phyloP scores from a whole-genome alignment of 1,140 invertebrate species.

The Zaprionus davidi region DNA sequence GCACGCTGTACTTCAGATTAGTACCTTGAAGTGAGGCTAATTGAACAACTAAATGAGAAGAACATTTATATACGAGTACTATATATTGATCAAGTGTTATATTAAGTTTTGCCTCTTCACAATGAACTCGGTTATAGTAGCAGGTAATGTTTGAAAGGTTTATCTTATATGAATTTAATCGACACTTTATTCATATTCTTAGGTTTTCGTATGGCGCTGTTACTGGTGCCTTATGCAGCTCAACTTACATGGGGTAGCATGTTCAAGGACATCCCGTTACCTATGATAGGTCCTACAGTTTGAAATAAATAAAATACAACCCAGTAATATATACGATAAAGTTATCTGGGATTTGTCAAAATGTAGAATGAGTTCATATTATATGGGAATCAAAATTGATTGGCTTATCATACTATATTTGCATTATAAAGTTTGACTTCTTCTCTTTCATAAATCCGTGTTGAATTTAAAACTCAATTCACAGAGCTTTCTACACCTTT shows the following conservation, averaged over 20 bases:
- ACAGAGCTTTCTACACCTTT: neutral
- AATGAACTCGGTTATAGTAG: neutral
- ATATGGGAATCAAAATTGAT: neutral
- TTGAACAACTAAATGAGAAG: neutral
- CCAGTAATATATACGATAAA: neutral
- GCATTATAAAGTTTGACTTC: neutral
- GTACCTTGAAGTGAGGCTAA: neutral
- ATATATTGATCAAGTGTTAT: no score
- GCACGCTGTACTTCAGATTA: neutral
- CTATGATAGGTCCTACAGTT: constrained; percentile 34
- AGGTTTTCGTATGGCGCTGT: neutral
- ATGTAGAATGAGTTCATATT: neutral
- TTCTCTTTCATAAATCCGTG: neutral
- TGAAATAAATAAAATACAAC: neutral
- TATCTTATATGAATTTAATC: neutral
- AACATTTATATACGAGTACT: no score
- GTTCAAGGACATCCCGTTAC: neutral
- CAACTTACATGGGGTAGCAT: constrained; percentile 13
- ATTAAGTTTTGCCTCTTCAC: neutral
- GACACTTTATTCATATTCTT: neutral
- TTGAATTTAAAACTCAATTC: neutral
- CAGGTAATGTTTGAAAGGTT: neutral
- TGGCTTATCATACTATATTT: no score
- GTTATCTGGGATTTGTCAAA: neutral
- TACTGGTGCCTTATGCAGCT: neutral